These are phyloP conservation scores for Stomatorhinus walkeri DNA, from an alignment of 2,797 vertebrate genomes.

Conservation along the genomic window DNA sequence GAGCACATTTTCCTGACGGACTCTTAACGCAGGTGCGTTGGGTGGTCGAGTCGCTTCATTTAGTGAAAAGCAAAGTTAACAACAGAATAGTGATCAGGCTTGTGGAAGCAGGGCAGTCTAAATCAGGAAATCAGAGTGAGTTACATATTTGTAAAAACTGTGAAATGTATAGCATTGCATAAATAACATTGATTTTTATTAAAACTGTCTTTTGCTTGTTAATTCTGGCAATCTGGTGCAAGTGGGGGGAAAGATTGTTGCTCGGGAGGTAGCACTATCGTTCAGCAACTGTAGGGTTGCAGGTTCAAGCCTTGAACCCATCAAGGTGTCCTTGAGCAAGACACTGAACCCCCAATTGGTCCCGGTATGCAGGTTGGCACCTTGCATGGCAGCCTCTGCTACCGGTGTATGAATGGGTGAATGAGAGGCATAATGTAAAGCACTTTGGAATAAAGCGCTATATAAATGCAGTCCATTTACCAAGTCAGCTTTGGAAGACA, in stretches of 20 bases:
- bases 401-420: no score
- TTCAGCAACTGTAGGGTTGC: no score
- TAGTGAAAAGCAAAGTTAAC: background rate
- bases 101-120: background rate
- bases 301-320: no score
- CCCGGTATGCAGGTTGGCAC: no score
- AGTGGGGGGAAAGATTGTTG: background rate
- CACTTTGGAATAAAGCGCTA: no score
- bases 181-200: background rate
- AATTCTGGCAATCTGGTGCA: background rate
- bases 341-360: no score
- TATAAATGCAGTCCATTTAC: no score
- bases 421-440: no score
- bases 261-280: no score
- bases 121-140: background rate
- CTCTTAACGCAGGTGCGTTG: background rate
- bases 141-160: background rate
- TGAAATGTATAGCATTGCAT: background rate
- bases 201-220: background rate
- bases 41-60: background rate
- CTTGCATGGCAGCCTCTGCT: no score
- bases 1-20: background rate
- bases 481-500: background rate
- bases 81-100: background rate
- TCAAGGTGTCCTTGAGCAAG: no score